Evolutionary conservation across 30 jellyfish, hydroid and myxozoan genomes (phyloP), one percentile per base, ranked within the genome.

Genomic region (Rhopilema esculentum): DNA sequence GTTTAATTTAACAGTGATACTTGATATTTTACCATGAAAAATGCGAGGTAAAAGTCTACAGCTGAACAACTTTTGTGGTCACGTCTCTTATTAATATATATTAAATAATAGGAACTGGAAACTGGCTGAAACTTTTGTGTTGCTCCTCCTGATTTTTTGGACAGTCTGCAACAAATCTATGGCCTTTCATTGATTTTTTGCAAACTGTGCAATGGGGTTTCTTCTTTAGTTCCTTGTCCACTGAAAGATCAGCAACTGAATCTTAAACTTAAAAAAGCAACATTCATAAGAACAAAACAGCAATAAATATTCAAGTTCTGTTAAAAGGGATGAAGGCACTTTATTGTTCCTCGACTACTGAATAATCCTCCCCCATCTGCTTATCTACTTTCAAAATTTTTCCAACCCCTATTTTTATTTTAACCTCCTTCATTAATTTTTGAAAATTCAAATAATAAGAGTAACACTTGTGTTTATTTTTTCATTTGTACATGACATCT

Each of bases 121-220:
- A 40, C 27, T 63, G 30, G 30, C 73, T 63, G 27, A 63, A 20
- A 21, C 30, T 63, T 63, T 20, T 63, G 32, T 21, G 24, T 23
- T 69, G 52, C 52, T 27, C 6, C 30, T 69, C 81, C 61, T 27
- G 27, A 30, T 69, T 22, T 26, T 26, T 64, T 21, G 74, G 31
- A 26, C 74, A 21, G 31, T 26, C 28, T 26, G 31, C 31, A 26
- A 21, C 74, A 21, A 22, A 21, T 64, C 74, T 64, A 26, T 64
- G 74, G 31, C 74, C 74, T 64, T 69, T 69, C 81, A 69, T 69
- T 30, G 81, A 66, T 19, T 21, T 18, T 19, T 28, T 21, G 52
- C 81, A 69, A 27, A 20, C 24, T 30, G 49, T 24, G 81, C 81
- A 69, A 19, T 18, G 27, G 25, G 81, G 81, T 28, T 69, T 69